Evolutionary conservation across 1,140 invertebrate species (phyloP).

Genomic region (Venustaconcha ellipsiformis): DNA sequence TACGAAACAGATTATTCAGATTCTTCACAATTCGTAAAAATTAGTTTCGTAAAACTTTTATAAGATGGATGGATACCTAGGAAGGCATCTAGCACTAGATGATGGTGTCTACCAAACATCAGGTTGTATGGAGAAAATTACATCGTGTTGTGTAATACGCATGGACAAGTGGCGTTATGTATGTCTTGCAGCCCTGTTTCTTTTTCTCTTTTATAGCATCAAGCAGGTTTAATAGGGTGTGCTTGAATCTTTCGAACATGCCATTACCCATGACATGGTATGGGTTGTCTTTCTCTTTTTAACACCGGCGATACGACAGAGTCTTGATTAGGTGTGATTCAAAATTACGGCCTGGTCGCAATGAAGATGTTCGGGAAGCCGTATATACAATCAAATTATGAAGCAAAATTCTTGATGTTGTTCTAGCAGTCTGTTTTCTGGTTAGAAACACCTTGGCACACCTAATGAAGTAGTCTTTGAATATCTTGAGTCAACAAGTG

Average conservation of each 20-base stretch:
- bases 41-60: too few species aligned
- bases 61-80: constrained; percentile 13
- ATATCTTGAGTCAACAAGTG: too few species aligned
- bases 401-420: constrained; percentile 11
- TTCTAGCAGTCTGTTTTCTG: too few species aligned
- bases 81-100: constrained; percentile 25
- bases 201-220: constrained; percentile 32
- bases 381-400: too few species aligned
- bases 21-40: too few species aligned
- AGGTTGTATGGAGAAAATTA: constrained; percentile 28
- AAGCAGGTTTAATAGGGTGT: constrained; percentile 37
- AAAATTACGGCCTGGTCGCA: constrained; percentile 7
- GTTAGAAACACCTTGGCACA: too few species aligned
- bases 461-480: too few species aligned
- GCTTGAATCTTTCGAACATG: constrained; percentile 26
- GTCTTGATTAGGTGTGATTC: constrained; percentile 17
- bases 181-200: constrained; percentile 27
- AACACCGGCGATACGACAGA: constrained; percentile 16
- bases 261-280: constrained; percentile 33
- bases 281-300: constrained; percentile 18
- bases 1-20: too few species aligned
- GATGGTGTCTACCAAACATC: constrained; percentile 35
- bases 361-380: too few species aligned
- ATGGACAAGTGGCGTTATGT: constrained; percentile 29
- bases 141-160: constrained; percentile 32